Evolutionary conservation across 2,888 invertebrate species (phyloP).

Genomic region (Hoplodrina blanda): DNA sequence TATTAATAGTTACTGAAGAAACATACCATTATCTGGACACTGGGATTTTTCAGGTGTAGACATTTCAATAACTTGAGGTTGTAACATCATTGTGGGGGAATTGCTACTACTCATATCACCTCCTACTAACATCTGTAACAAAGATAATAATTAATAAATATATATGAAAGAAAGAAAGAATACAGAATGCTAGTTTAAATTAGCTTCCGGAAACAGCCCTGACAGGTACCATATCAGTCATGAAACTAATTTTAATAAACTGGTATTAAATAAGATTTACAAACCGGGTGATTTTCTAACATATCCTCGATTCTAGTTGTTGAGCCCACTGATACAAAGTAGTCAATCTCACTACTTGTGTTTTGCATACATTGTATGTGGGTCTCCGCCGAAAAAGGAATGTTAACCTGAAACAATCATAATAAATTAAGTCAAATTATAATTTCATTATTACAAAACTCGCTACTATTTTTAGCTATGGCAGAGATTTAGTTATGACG

Average conservation of each 20-base stretch:
- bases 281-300: constrained; percentile 88
- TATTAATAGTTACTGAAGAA: not conserved
- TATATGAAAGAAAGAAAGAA: too few relatives aligned
- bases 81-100: constrained; percentile 82
- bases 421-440: not conserved
- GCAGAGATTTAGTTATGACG: too few relatives aligned
- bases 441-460: not conserved
- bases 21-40: constrained; percentile 81
- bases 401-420: constrained; percentile 89
- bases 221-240: not conserved
- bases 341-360: constrained; percentile 94
- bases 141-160: constrained; percentile 21
- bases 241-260: too few relatives aligned
- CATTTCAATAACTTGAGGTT: constrained; percentile 84
- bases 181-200: too few relatives aligned
- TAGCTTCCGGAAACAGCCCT: too few relatives aligned
- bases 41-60: constrained; percentile 84
- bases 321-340: constrained; percentile 94
- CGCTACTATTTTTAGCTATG: not conserved
- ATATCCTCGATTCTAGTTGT: constrained; percentile 88
- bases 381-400: constrained; percentile 93
- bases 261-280: constrained; percentile 54
- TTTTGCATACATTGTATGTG: constrained; percentile 94
- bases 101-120: constrained; percentile 85
- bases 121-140: constrained; percentile 85